Conservation (phyloP, 2,888 invertebrate species). For the Linnaemya vulpina region DNA sequence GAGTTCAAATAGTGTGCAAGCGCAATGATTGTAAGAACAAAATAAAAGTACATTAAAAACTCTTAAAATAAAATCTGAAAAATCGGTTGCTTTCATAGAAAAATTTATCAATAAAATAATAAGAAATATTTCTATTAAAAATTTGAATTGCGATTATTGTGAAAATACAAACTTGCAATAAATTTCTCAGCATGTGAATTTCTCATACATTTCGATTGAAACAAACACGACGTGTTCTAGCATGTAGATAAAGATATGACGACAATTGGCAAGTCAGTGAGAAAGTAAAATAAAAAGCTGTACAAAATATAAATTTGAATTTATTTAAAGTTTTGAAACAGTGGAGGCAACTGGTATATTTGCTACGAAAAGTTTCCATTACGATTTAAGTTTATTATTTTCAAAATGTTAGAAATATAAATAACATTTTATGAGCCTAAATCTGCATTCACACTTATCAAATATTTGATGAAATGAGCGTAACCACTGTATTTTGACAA, state of each 20-base stretch:
- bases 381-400: too few species aligned
- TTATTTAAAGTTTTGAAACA: not conserved
- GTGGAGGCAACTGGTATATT: not conserved
- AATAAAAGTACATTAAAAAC: not conserved
- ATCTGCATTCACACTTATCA: too few species aligned
- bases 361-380: not conserved
- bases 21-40: not conserved
- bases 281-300: conserved; percentile 46
- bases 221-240: conserved; percentile 16
- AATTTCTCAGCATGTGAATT: conserved; percentile 11
- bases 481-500: too few species aligned
- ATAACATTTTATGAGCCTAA: too few species aligned
- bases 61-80: not conserved
- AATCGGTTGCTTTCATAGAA: conserved; percentile 3
- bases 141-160: conserved; percentile 16
- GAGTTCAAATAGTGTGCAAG: not conserved
- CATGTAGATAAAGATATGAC: conserved; percentile 26
- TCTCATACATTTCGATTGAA: conserved; percentile 18
- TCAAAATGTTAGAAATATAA: too few species aligned
- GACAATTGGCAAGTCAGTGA: conserved; percentile 59
- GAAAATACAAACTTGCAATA: conserved; percentile 6
- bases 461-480: too few species aligned
- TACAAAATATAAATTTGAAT: not conserved
- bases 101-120: not conserved
- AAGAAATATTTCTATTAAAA: not conserved